These are phyloP conservation scores for Hypomecis atomaria DNA, from an alignment of 2,888 invertebrate species.

Conservation along the genomic window DNA sequence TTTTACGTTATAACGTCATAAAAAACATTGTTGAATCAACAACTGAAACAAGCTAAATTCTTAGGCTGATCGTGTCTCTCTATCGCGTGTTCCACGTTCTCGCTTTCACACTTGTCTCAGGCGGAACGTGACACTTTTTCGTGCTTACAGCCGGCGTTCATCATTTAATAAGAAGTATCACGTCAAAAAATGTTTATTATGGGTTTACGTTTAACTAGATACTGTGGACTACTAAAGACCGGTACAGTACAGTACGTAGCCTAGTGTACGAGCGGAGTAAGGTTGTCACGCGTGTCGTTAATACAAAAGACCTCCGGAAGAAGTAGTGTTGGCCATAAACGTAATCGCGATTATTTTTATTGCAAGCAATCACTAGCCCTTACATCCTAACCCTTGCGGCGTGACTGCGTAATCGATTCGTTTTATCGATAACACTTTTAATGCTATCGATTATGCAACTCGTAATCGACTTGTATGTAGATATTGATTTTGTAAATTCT, in stretches of 20 bases:
- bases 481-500: constrained; percentile 19
- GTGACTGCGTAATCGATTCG: constrained; percentile 46
- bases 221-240: not conserved
- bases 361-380: constrained; percentile 49
- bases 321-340: constrained; percentile 45
- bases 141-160: too few species aligned
- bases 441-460: constrained; percentile 36
- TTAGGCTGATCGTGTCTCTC: too few species aligned
- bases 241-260: not conserved
- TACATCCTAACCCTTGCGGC: constrained; percentile 47
- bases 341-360: constrained; percentile 48
- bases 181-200: too few species aligned
- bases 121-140: too few species aligned
- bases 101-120: too few species aligned
- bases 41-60: too few species aligned
- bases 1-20: too few species aligned
- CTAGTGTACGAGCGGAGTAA: not conserved
- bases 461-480: constrained; percentile 5
- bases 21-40: too few species aligned
- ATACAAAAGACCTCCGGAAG: constrained; percentile 39
- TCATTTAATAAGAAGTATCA: too few species aligned
- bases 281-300: constrained; percentile 15
- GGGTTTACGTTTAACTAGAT: not conserved
- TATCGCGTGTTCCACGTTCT: too few species aligned
- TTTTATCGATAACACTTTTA: constrained; percentile 42